Evolutionary conservation across 2,888 invertebrate species (phyloP), one percentile per base, ranked within the genome.

Genomic region (Tetragonisca angustula): DNA sequence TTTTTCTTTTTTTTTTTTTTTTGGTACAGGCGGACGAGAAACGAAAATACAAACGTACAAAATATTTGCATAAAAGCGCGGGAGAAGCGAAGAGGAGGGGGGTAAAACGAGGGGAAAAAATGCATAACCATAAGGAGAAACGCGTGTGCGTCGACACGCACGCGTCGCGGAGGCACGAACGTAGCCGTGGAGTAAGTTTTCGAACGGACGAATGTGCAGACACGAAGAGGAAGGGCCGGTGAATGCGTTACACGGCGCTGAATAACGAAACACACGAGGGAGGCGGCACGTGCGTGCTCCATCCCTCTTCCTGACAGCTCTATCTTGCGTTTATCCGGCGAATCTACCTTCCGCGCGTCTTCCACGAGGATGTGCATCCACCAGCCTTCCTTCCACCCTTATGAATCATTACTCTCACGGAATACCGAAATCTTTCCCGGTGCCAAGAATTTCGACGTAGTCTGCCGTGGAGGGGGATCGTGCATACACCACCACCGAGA

Each of bases 261-360:
- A 83, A 83, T 83, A 84, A 83, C 83, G 83, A 79, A 84, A 84
- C 76, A 73, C 76, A 50, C 75, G 72, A 64, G 69, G 70, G 54
- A 78, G 76, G 68, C 56, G 88, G 91, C 91, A 92, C 92, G 92
- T 91, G 91, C 91, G 87, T 86, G 81, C 89, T 91, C 91, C 91
- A 93, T 94, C 90, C 90, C 88, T 93, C 93, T 92, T 93, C 90
- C 82, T 90, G 93, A 93, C 94, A 93, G 92, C 91, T 93, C 92
- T 91, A 94, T 94, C 93, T 93, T 84, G 86, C 91, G 89, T 83
- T 90, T 90, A 91, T 91, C 90, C 88, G 74, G 71, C 74, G 90
- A 89, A 91, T 91, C 90, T 86, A 90, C 86, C 89, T 87, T 84
- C 83, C 43, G 86, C 43, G 86, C 87, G 87, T 85, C 89, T 90